These are phyloP conservation scores for Chymomyza costata DNA, from an alignment of 1,140 invertebrate species.

Conservation along the genomic window DNA sequence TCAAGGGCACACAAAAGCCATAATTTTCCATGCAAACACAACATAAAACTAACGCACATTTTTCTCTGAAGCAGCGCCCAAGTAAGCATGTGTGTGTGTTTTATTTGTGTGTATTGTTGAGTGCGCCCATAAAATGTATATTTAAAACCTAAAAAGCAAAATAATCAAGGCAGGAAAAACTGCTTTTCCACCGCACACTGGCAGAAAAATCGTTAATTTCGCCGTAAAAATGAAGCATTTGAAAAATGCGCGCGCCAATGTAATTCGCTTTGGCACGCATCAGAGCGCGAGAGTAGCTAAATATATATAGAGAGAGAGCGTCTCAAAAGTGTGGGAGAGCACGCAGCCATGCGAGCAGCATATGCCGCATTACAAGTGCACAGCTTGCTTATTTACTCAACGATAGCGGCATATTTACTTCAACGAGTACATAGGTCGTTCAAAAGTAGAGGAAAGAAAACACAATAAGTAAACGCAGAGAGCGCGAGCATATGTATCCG, in stretches of 20 bases:
- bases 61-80: constrained; percentile 3
- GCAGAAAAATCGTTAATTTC: constrained; percentile 69
- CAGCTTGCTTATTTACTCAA: constrained; percentile 29
- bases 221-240: constrained; percentile 65
- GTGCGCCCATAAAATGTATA: constrained; percentile 60
- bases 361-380: constrained; percentile 64
- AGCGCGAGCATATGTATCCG: constrained; percentile 47
- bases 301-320: constrained; percentile 6
- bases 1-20: constrained; percentile 59
- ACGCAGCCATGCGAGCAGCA: constrained; percentile 13
- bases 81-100: constrained; percentile 3
- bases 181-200: constrained; percentile 21
- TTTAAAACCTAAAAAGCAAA: constrained; percentile 55
- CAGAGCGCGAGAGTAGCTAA: constrained; percentile 15
- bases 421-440: too few species aligned
- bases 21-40: constrained; percentile 18
- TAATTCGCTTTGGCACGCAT: constrained; percentile 53
- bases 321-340: constrained; percentile 3
- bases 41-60: constrained; percentile 27
- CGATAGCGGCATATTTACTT: constrained; percentile 55
- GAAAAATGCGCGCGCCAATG: constrained; percentile 67
- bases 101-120: constrained; percentile 18
- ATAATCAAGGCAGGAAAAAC: constrained; percentile 28
- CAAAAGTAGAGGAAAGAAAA: constrained; percentile 49
- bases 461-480: constrained; percentile 37